Evolutionary conservation across 92 coral and sea anemone species (phyloP), one percentile per base, ranked within the genome.

Genomic region (Zoanthus gigantus): DNA sequence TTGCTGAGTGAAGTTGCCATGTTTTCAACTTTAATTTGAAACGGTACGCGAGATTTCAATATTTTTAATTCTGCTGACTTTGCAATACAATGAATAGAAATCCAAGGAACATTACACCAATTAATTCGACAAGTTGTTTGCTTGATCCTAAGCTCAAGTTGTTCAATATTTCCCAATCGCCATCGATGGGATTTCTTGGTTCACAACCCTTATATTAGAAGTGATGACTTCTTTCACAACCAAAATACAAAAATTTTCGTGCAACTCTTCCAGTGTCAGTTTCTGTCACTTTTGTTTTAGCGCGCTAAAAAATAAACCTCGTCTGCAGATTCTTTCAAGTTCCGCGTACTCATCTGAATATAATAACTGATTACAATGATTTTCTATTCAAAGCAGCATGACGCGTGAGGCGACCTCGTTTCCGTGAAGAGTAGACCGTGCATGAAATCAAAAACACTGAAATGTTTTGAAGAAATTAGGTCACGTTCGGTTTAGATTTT

Each of bases 1-100:
- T 75, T 82, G 72, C 94, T 93, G 15, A 65, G 68, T 30, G 72
- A 46, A 65, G 75, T 28, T 9, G 63, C 85, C 85, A 81, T 81
- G 34, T 78, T 37, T 13, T 8, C 42, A 34, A 34, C 42, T 34
- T 34, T 34, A 34, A 34, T 34, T 34, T 34, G 42, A 34, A 34
- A 48, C 76, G 54, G 69, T 63, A 23, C 17, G 69, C 28, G 28
- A 63, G 5, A 23, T 29, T 63, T 63, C 28, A 9, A 63, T 63
- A 63, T 63, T 6, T 63, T 6, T 6, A 7, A 16, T 7, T 63
- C 1, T 63, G 69, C 28, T 63, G 69, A 17, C 69, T 29, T 28
- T 28, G 28, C 69, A 63, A 63, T n/a, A n/a, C 28, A 63, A 63
- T 34, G 8, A 63, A 8, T 29, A 63, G 28, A 16, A n/a, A 1